These are phyloP conservation scores for Aulostomus chinensis DNA, from an alignment of 2,797 vertebrate species.

Conservation along the genomic window DNA sequence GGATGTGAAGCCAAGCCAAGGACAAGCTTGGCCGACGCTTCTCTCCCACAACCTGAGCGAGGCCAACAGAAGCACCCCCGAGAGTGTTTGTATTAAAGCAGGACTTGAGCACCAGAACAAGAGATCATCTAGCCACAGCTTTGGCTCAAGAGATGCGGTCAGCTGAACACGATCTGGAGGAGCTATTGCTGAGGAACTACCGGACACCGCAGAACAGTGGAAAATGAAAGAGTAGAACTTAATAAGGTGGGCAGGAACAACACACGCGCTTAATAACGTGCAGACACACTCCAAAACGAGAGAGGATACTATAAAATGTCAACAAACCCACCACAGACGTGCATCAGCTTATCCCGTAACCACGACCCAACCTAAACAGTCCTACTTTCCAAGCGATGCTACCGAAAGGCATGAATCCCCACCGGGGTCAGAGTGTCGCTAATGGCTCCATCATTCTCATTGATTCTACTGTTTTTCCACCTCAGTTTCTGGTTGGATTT, in stretches of 20 bases:
- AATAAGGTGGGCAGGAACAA: constrained; percentile 23
- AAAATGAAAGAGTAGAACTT: constrained; percentile 43
- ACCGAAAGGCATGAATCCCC: too few relatives aligned
- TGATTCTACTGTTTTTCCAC: constrained; percentile 51
- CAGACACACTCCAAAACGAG: not conserved
- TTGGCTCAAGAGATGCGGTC: constrained; percentile 36
- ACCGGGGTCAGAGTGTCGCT: constrained; percentile 37
- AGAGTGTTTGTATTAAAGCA: constrained; percentile 37
- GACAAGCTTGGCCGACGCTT: constrained; percentile 13
- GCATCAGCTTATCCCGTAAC: too few relatives aligned
- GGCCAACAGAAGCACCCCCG: constrained; percentile 48
- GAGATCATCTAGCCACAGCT: constrained; percentile 38
- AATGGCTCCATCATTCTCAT: constrained; percentile 61
- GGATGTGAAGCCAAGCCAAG: constrained; percentile 12
- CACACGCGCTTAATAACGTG: constrained; percentile 8
- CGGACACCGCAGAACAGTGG: constrained; percentile 35
- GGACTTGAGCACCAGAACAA: constrained; percentile 26
- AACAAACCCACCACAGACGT: constrained; percentile 10
- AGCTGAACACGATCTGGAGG: constrained; percentile 16
- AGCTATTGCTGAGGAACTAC: constrained; percentile 28
- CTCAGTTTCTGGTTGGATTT: constrained; percentile 35
- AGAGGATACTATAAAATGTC: constrained; percentile 23
- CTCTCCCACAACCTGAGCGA: constrained; percentile 11
- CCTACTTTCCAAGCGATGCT: constrained; percentile 26
- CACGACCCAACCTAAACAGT: constrained; percentile 22